Percentiles rank a stretch among this genome's conserved stretches.
These are phyloP conservation scores for Chloromyia formosa DNA, from an alignment of 2,888 invertebrate species.

Conservation along the genomic window DNA sequence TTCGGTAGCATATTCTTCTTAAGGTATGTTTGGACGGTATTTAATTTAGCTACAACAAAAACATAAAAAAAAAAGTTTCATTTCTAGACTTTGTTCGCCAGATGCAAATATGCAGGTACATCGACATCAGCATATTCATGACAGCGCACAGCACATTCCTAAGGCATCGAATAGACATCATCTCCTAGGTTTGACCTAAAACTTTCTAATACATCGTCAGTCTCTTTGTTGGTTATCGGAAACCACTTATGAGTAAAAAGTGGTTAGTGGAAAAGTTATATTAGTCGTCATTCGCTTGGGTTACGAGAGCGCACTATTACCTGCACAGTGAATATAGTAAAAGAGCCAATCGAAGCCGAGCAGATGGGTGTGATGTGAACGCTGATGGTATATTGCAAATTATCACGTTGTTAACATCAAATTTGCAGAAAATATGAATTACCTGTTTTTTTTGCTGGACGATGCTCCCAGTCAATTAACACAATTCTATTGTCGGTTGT, in stretches of 20 bases:
- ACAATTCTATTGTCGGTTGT: no score
- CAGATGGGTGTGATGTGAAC: no score
- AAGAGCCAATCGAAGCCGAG: no score
- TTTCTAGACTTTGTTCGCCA: conserved; percentile 8
- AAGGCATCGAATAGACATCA: not conserved
- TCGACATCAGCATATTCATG: not conserved
- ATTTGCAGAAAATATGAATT: no score
- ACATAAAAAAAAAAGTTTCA: not conserved
- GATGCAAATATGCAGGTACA: not conserved
- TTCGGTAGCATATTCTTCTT: conserved; percentile 25
- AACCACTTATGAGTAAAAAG: not conserved
- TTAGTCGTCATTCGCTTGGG: no score
- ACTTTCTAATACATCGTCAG: conserved; percentile 11
- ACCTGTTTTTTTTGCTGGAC: no score
- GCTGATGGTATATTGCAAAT: no score
- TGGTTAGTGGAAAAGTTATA: no score
- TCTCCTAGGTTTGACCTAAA: conserved; percentile 11
- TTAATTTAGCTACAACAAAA: not conserved
- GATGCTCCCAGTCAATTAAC: no score
- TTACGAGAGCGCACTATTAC: no score
- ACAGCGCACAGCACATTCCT: not conserved
- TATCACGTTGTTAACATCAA: no score
- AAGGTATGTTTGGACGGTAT: not conserved
- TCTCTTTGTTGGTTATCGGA: not conserved
- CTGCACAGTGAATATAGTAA: no score